A percentile compares a stretch with the other conserved stretches of the same genome.
Conservation (phyloP, 2,797 vertebrate species). For the Micromesistius poutassou region DNA sequence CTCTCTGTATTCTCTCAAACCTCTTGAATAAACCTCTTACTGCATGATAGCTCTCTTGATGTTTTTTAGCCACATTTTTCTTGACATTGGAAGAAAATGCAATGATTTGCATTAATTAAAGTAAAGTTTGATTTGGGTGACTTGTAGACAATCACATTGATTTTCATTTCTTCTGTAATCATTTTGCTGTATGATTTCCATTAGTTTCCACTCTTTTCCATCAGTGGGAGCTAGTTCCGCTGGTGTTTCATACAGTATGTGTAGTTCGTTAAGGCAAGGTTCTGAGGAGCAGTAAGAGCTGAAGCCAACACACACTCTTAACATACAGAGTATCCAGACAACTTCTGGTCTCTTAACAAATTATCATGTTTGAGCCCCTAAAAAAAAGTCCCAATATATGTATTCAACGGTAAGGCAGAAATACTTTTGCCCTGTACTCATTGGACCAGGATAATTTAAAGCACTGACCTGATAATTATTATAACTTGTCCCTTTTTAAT, state of each 20-base stretch:
- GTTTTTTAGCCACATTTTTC: constrained; percentile 68
- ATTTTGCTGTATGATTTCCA: constrained; percentile 74
- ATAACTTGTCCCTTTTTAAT: neutral
- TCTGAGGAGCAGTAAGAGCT: constrained; percentile 54
- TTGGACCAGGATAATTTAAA: neutral
- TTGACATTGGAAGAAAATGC: constrained; percentile 71
- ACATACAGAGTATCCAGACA: constrained; percentile 22
- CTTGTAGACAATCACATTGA: constrained; percentile 73
- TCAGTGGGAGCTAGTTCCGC: constrained; percentile 65
- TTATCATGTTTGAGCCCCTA: constrained; percentile 15
- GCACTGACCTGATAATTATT: neutral
- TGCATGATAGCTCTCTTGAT: constrained; percentile 68
- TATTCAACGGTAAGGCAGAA: constrained; percentile 40
- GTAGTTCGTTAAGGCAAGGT: constrained; percentile 53
- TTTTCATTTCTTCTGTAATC: constrained; percentile 75
- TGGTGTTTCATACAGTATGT: constrained; percentile 62
- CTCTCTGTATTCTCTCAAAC: constrained; percentile 14
- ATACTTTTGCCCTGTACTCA: constrained; percentile 21
- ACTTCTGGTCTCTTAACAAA: constrained; percentile 10
- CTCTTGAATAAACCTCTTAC: constrained; percentile 45
- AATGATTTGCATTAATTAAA: constrained; percentile 74
- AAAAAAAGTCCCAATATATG: constrained; percentile 14
- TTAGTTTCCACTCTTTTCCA: constrained; percentile 64
- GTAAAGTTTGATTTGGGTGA: constrained; percentile 76
- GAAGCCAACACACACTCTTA: constrained; percentile 40